Conservation (phyloP, 2,797 vertebrate species). For the Sebastiscus albofasciatus region DNA sequence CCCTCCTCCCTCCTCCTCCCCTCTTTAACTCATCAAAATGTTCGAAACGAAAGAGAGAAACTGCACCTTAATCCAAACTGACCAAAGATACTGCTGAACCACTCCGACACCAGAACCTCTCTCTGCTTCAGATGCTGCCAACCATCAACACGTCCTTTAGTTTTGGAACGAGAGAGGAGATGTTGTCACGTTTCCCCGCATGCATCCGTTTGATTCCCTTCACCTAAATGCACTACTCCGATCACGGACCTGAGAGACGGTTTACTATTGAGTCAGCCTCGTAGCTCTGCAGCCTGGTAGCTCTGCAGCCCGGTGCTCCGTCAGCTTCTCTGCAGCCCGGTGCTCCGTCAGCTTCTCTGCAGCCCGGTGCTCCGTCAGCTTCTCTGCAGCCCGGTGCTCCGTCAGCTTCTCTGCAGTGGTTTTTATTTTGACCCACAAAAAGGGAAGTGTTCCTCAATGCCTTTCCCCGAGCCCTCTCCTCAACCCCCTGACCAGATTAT, state of each 20-base stretch:
- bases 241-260: background rate
- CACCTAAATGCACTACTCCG: slow-evolving; percentile 42
- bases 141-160: slow-evolving; percentile 11
- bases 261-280: background rate
- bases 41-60: slow-evolving; percentile 24
- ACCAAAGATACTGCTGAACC: slow-evolving; percentile 75
- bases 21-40: slow-evolving; percentile 16
- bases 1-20: background rate
- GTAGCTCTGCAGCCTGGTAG: slow-evolving; percentile 21
- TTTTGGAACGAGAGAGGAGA: background rate
- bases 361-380: too few species aligned
- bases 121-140: slow-evolving; percentile 57
- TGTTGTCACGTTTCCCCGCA: slow-evolving; percentile 29
- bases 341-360: too few species aligned
- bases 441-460: slow-evolving; percentile 53
- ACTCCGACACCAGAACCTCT: slow-evolving; percentile 43
- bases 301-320: too few species aligned
- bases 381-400: too few species aligned
- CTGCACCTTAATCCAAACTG: slow-evolving; percentile 77
- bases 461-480: slow-evolving; percentile 53
- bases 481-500: slow-evolving; percentile 67
- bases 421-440: slow-evolving; percentile 38
- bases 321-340: too few species aligned
- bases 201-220: slow-evolving; percentile 3
- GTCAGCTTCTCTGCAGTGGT: background rate